Evolutionary conservation across 2,113 vertebrate species (phyloP), one percentile per base, ranked within the genome.

Genomic region (Solea solea): DNA sequence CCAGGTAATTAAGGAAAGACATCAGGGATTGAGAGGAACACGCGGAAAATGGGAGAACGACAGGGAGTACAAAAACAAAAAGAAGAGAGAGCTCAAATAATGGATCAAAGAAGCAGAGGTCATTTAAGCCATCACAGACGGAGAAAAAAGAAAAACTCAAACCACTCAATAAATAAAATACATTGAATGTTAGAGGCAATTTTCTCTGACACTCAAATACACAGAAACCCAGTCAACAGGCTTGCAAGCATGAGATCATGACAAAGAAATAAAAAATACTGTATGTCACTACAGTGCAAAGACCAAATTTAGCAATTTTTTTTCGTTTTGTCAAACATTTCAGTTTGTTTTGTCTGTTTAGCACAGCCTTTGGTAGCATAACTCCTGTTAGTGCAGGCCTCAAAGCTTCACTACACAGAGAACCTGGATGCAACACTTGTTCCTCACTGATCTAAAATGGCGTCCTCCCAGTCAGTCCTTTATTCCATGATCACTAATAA

Each of bases 81-180:
- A 77, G 86, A 89, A 90, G 88, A 91, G 71, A 87, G 78, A 88
- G 83, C 88, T 92, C 76, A 90, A 90, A 92, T 80, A 70, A 90
- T 82, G 73, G 64, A 75, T 81, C 70, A 54, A 69, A 89, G 64
- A 88, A 88, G 85, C 85, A 80, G 61, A 82, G 8, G 54, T 75
- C 42, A 65, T 76, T 81, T 82, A 76, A 89, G 88, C 83, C 77
- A 86, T 62, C n/a, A 16, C 86, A 86, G 78, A 81, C 10, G 57
- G 62, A 84, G 55, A 75, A 49, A 84, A 75, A 84, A 76, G 42
- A 74, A 72, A 71, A 88, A 89, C 70, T 81, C 21, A 86, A 83
- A 86, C 40, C 64, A 9, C 73, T 71, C 45, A 81, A 72, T 69
- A 34, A 81, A 72, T 69, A 34, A 74, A 40, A 54, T 16, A 21